Evolutionary conservation across 2,797 vertebrate genomes (phyloP).

Genomic region (Sebastes glaucus): DNA sequence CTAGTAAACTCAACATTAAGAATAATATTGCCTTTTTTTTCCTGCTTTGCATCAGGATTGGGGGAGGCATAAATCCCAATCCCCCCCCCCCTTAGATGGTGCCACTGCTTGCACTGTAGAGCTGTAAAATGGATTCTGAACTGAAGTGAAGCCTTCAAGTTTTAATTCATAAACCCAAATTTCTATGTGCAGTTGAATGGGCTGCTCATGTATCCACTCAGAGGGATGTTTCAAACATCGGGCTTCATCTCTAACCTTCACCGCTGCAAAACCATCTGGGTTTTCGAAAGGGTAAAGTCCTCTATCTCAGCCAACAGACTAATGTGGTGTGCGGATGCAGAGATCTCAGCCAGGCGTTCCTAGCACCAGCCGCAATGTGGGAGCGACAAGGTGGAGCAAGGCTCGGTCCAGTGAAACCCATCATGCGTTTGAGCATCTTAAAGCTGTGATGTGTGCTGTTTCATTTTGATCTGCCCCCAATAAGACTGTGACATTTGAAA

Average conservation of each 20-base stretch:
- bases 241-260: neutral
- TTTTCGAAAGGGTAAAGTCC: neutral
- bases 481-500: conserved; percentile 39
- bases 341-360: neutral
- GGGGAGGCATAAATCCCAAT: no score
- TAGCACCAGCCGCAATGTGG: neutral
- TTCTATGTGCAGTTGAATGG: neutral
- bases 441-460: neutral
- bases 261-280: neutral
- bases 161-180: neutral
- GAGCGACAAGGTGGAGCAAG: neutral
- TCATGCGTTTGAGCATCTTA: conserved; percentile 1
- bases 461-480: conserved; percentile 7
- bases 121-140: neutral
- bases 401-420: neutral
- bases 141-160: neutral
- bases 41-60: neutral
- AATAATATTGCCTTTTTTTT: neutral
- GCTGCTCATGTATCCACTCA: neutral
- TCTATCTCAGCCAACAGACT: neutral
- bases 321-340: neutral
- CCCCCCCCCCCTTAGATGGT: neutral
- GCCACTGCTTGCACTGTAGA: neutral
- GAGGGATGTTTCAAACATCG: neutral
- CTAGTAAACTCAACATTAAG: neutral